Percentiles rank a stretch among this genome's conserved stretches.
phyloP scores from a whole-genome alignment of 2,113 vertebrate genomes.

The Pygoscelis antarcticus region DNA sequence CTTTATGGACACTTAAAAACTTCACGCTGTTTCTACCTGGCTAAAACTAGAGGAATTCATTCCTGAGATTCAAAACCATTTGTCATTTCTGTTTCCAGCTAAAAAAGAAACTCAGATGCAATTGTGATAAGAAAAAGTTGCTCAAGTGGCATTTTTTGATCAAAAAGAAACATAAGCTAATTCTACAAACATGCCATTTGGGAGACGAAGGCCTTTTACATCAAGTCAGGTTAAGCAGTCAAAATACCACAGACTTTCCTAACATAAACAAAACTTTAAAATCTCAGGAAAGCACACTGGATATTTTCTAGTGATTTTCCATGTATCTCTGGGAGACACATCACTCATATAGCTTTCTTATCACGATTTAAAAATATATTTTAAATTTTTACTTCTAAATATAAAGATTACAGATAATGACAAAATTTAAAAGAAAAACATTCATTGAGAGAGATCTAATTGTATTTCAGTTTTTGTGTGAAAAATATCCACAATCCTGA shows the following conservation, averaged over 20 bases:
- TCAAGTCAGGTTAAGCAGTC: not conserved
- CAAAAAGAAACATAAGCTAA: not conserved
- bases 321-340: not conserved
- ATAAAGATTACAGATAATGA: not conserved
- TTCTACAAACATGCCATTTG: not conserved
- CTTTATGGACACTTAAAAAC: not conserved
- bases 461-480: not conserved
- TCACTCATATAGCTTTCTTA: not conserved
- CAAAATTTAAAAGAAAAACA: not conserved
- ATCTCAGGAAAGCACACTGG: not conserved
- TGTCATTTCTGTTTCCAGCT: not conserved
- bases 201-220: not conserved
- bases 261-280: not conserved
- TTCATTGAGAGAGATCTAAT: not conserved
- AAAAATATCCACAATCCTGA: not conserved
- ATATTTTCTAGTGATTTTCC: not conserved
- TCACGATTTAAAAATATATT: not conserved
- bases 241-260: not conserved
- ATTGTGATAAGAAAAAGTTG: not conserved
- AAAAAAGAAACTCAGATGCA: not conserved
- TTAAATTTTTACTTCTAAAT: not conserved
- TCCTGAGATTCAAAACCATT: not conserved
- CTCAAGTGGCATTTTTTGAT: not conserved
- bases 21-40: not conserved
- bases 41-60: not conserved